phyloP scores from a whole-genome alignment of 2,113 vertebrate species.

The Pteruthius melanotis region DNA sequence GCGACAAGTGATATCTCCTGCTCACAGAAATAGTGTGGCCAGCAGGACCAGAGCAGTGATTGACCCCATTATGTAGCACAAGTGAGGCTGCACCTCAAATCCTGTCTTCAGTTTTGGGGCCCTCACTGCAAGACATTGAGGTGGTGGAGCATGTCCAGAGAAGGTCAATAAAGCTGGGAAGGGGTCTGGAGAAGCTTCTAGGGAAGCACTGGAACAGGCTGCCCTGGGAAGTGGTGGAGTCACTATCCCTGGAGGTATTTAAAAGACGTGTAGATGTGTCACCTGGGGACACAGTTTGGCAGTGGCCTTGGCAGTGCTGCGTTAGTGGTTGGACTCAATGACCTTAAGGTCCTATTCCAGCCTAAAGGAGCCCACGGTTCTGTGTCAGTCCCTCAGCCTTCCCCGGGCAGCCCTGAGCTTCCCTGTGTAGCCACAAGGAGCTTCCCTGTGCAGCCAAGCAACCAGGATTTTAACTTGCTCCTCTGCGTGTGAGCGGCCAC shows the following conservation, averaged over 20 bases:
- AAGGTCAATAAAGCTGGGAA: background rate
- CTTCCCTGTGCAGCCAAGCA: background rate
- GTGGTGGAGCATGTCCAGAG: background rate
- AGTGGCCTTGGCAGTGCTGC: background rate
- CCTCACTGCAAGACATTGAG: background rate
- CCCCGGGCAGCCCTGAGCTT: rapidly evolving
- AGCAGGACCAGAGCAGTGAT: background rate
- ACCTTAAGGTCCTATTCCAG: background rate
- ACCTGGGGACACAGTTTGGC: background rate
- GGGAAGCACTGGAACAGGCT: background rate
- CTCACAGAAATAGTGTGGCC: background rate
- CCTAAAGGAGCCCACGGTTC: background rate
- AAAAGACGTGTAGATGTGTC: background rate
- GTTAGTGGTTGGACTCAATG: rapidly evolving
- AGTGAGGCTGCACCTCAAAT: background rate
- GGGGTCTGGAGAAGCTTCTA: background rate
- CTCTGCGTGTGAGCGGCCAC: background rate
- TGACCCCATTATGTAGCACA: background rate
- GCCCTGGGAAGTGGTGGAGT: background rate
- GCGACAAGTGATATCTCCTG: background rate
- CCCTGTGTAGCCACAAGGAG: background rate
- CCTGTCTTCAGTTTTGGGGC: background rate
- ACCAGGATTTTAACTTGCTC: background rate
- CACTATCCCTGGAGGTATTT: background rate
- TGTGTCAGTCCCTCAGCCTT: background rate